Conservation (phyloP, 2,888 invertebrate genomes). For the Lapara coniferarum region DNA sequence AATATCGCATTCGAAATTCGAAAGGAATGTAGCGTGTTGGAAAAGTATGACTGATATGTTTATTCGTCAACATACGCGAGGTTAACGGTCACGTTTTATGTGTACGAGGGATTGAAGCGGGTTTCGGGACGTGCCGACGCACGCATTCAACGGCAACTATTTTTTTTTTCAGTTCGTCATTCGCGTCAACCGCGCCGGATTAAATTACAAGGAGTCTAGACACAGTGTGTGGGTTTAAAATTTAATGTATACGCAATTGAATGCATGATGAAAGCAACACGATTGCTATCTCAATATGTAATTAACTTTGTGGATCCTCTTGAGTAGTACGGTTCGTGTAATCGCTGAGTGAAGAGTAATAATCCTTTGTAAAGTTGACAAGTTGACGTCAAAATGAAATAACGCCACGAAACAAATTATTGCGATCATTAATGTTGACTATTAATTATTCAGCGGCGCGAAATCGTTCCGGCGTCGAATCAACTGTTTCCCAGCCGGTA, state of each 20-base stretch:
- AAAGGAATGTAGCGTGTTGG: conserved; percentile 36
- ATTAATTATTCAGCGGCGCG: conserved; percentile 64
- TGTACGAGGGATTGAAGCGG: conserved; percentile 66
- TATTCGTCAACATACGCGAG: conserved; percentile 56
- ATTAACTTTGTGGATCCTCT: neutral
- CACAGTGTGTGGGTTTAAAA: conserved; percentile 51
- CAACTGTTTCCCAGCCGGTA: conserved; percentile 43
- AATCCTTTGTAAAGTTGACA: conserved; percentile 26
- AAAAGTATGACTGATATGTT: conserved; percentile 63
- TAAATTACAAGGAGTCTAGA: conserved; percentile 62
- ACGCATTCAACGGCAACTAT: conserved; percentile 58
- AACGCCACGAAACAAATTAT: conserved; percentile 54
- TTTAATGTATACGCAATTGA: conserved; percentile 37
- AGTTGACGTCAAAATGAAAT: conserved; percentile 1
- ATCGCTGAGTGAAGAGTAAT: neutral
- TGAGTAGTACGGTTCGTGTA: neutral
- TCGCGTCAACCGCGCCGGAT: conserved; percentile 49
- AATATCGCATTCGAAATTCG: conserved; percentile 53
- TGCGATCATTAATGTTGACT: conserved; percentile 62
- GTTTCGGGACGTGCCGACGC: conserved; percentile 62
- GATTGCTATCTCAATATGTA: neutral
- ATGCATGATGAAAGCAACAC: conserved; percentile 27
- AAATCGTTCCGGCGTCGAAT: conserved; percentile 54
- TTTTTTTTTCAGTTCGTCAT: conserved; percentile 49
- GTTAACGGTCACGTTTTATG: conserved; percentile 76